Evolutionary conservation across 2,113 vertebrate species (phyloP), one percentile per base, ranked within the genome.

Genomic region (Halcyon senegalensis): DNA sequence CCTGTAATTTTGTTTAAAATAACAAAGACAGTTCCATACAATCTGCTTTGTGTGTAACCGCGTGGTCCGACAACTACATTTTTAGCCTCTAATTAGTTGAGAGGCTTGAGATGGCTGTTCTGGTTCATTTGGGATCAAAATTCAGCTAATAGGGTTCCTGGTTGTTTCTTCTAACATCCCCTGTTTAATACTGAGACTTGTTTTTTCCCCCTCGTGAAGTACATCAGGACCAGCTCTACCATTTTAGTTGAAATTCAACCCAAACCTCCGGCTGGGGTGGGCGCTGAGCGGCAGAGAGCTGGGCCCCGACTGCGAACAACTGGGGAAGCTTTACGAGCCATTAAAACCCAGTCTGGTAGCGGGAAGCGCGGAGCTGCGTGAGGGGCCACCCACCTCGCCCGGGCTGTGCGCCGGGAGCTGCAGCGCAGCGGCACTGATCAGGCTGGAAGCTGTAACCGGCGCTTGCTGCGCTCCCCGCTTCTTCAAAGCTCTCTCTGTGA

Each of bases 81-180:
- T 95, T 91, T 87, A 93, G 87, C 41, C 78, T 88, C 41, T 91
- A 90, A 91, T 96, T 83, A 91, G 81, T 85, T 8, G 3, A 37
- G 81, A 93, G 41, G 58, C 81, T 78, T 16, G 62, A 93, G 58
- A 43, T 79, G 74, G 50, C 78, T 64, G 23, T 67, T 91, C 62
- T 69, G 37, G 83, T 94, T 95, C 60, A 35, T 86, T 85, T 85
- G 74, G 70, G 58, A 76, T 91, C 66, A 85, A 80, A 91, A 44
- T 58, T 76, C 87, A 67, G 50, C 67, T 69, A 62, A 69, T 18
- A 10, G 15, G 31, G n/a, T 91, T 87, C 58, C 70, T 66, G 33
- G 7, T 10, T 64, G 59, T 80, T 87, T 33, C 31, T 82, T 53
- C 81, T 87, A 53, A 41, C 37, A 8, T 56, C 7, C 16, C 31